These are phyloP conservation scores for Callimorpha dominula DNA, from an alignment of 2,888 invertebrate genomes.

Conservation along the genomic window DNA sequence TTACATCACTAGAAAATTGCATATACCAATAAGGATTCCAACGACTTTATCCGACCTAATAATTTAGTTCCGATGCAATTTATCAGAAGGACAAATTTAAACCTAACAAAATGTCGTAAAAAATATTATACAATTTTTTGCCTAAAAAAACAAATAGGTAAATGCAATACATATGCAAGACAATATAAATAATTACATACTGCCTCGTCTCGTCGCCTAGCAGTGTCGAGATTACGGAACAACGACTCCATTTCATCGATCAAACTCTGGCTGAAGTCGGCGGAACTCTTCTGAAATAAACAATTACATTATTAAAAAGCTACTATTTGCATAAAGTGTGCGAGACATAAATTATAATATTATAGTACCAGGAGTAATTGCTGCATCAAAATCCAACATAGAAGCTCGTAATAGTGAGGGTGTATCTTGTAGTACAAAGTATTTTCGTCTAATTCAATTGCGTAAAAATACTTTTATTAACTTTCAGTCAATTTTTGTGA, in stretches of 20 bases:
- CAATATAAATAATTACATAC: constrained; percentile 52
- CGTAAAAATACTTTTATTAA: too few species aligned
- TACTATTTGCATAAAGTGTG: neutral
- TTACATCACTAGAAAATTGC: neutral
- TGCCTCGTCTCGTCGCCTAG: constrained; percentile 59
- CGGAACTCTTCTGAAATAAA: constrained; percentile 68
- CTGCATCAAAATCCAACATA: neutral
- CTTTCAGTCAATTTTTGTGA: neutral
- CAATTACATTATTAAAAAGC: too few species aligned
- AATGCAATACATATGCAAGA: too few species aligned
- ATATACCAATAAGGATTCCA: neutral
- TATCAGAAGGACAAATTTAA: too few species aligned
- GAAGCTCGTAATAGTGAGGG: neutral
- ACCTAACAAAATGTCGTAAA: too few species aligned
- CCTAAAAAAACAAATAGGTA: neutral
- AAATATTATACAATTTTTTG: neutral
- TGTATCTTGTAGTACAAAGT: neutral
- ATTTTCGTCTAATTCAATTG: neutral
- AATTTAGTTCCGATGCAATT: too few species aligned
- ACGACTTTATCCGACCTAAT: too few species aligned
- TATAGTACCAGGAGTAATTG: neutral
- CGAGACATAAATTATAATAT: neutral
- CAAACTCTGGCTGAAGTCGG: constrained; percentile 94
- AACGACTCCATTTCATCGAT: constrained; percentile 96
- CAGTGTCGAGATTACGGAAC: constrained; percentile 88